These are phyloP conservation scores for Xiphophorus couchianus DNA, from an alignment of 2,113 vertebrate species.

Conservation along the genomic window DNA sequence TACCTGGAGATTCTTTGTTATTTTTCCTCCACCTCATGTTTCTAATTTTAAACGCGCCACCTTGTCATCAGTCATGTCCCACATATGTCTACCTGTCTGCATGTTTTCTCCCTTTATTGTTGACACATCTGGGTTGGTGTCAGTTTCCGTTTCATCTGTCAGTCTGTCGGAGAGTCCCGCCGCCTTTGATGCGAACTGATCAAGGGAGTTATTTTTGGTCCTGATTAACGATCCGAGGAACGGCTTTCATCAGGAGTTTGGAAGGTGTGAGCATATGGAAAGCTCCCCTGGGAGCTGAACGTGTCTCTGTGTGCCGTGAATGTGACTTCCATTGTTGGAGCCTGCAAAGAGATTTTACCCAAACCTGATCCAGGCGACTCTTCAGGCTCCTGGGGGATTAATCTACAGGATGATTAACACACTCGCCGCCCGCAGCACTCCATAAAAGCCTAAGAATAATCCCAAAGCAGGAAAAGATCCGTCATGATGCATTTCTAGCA, in stretches of 20 bases:
- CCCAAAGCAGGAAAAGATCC: too few relatives aligned
- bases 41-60: slow-evolving; percentile 61
- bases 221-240: slow-evolving; percentile 60
- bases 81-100: slow-evolving; percentile 66
- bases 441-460: too few relatives aligned
- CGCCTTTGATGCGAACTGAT: slow-evolving; percentile 64
- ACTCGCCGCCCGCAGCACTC: too few relatives aligned
- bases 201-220: slow-evolving; percentile 67
- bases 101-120: slow-evolving; percentile 14
- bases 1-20: slow-evolving; percentile 20
- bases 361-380: too few relatives aligned
- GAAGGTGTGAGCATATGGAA: slow-evolving; percentile 54
- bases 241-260: slow-evolving; percentile 60
- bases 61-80: slow-evolving; percentile 64
- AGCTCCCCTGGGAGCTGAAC: slow-evolving; percentile 50
- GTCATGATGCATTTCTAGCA: too few relatives aligned
- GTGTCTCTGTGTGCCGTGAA: not conserved
- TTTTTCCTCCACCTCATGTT: slow-evolving; percentile 31
- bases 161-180: slow-evolving; percentile 46
- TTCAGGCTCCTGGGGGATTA: too few relatives aligned
- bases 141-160: slow-evolving; percentile 51
- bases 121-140: slow-evolving; percentile 72
- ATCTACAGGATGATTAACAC: too few relatives aligned
- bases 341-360: too few relatives aligned
- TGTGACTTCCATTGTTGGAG: too few relatives aligned